Base-by-base conservation (phyloP, 2,113 vertebrate genomes). In the Anoura caudifer region DNA sequence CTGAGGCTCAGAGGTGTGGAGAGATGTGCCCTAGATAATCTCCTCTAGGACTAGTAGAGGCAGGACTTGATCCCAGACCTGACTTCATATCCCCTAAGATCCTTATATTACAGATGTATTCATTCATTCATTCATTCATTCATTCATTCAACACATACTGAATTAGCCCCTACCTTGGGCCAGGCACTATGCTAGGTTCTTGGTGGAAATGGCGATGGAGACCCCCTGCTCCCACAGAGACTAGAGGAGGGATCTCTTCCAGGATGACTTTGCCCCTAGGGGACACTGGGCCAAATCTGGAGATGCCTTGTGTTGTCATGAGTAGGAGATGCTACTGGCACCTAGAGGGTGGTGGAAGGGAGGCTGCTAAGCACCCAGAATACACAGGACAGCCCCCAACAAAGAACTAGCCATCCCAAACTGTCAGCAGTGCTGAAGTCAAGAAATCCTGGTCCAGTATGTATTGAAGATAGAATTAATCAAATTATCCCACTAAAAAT, bases 81-180 rank as follows among this genome's bases (percentile, higher is more conserved):
- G 67, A 70, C 4, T 65, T 67, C 20, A 4, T n/a, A 19, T 38
- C 19, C 2, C 8, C 36, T 8, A 56, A 73, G 89, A 47, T 38
- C 41, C 45, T 76, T 54, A 10, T 45, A 43, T 15, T 26, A 3
- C 70, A 54, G 0, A 33, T 52, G 4, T 43, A n/a, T 31, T 45
- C 54, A 38, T 14, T 20, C 81, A 33, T 14, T 45, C 31, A 7
- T 15, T 87, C 52, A 26, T 28, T 24, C 45, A 17, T 6, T 69
- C 16, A 31, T 41, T 47, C 36, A 16, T 41, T 36, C 28, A 56
- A 2, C 15, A 31, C 12, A 73, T 6, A 16, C 7, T 67, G 43
- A 20, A 7, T 15, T 54, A 22, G 5, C 36, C 31, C 24, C 70
- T n/a, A 9, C 47, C 17, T 11, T 0, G 1, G 43, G 50, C 36